Percentiles rank a stretch among this genome's conserved stretches.
phyloP scores from a whole-genome alignment of 53 echinoderm and acorn worm species.

The Echinometra lucunter region DNA sequence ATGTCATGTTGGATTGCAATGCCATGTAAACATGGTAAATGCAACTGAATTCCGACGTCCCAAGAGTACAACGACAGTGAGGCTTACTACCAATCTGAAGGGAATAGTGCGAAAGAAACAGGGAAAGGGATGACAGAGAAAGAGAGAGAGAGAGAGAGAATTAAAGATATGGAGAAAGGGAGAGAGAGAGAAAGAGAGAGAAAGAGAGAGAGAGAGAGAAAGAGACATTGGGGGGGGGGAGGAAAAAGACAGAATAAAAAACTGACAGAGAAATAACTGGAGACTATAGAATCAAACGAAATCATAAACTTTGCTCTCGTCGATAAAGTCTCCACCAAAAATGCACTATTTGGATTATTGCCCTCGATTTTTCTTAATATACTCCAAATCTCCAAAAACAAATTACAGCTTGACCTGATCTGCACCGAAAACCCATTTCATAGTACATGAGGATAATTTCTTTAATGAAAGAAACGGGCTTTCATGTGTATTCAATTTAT shows the following conservation, averaged over 20 bases:
- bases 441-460: no score
- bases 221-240: background rate
- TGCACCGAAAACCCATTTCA: background rate
- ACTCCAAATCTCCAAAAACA: background rate
- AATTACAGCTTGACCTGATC: background rate
- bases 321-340: background rate
- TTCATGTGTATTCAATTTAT: background rate
- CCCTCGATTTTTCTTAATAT: background rate
- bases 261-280: background rate
- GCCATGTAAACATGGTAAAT: background rate
- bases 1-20: background rate
- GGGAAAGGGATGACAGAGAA: background rate
- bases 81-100: no score
- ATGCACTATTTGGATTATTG: conserved; percentile 6
- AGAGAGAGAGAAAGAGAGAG: background rate
- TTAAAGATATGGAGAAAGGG: background rate
- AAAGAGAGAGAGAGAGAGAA: conserved; percentile 8
- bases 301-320: background rate
- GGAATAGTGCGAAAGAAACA: background rate
- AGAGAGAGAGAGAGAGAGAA: background rate
- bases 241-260: background rate
- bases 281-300: background rate
- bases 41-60: background rate
- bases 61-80: background rate
- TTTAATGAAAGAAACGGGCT: no score